Base-by-base conservation (phyloP, 2,888 invertebrate genomes). In the Hermaeophaga mercurialis region DNA sequence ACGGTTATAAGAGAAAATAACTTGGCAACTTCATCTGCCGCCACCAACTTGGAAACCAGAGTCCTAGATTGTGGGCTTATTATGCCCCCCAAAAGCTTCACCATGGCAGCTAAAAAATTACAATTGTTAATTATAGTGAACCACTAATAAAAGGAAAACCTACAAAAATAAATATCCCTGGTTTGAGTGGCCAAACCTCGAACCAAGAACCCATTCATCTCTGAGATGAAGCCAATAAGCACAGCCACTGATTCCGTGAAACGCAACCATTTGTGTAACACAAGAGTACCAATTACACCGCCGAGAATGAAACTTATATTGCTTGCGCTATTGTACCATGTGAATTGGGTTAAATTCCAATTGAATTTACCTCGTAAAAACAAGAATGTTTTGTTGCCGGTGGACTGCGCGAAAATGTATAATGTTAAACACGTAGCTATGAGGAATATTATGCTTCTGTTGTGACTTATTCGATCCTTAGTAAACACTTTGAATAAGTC, bases 1-100 rank as follows among this genome's bases (percentile, higher is more conserved):
- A 85, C 82, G 26, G 86, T 82, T 68, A 85, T 82, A 45, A 89
- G 76, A 0, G 89, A 84, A 70, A 88, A 89, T 17, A 88, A 81
- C 77, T 79, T 78, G 70, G 82, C 82, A 6, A 84, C 78, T 64
- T 88, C 88, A 52, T 83, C 80, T 6, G 77, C 62, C 1, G 84
- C 81, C 15, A 86, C 78, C 24, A 81, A 79, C 71, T 86, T 87
- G 1, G 87, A 83, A 26, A 88, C 68, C 54, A 85, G 75, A 0
- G 87, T 81, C 48, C 85, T 78, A 47, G 83, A 75, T 58, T 86
- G 78, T 0, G 88, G 85, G 31, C 81, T 77, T 3, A 83, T 73
- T 5, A 85, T 70, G 0, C 81, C 81, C 56, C 79, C 79, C 59
- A 87, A 80, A 59, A 81, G 68, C 39, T 81, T 78, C 39, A 84